Base-by-base conservation (phyloP, 2,888 invertebrate genomes). In the Dusona sp. region DNA sequence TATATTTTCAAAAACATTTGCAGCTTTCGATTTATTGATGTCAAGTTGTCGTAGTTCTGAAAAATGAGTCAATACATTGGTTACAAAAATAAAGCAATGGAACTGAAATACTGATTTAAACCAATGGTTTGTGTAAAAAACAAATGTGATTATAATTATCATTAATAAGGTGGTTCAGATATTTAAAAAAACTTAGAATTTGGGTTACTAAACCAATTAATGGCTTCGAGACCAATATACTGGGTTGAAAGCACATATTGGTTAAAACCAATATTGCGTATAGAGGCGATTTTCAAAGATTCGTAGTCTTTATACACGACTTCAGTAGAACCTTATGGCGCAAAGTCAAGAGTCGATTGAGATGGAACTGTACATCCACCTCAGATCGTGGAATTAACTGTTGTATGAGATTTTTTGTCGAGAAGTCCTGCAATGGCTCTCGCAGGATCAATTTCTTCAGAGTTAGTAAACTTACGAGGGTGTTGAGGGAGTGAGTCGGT, bases 401-500 rank as follows among this genome's bases (percentile, higher is more conserved):
- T 36, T 33, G 72, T 36, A 72, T 45, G 68, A 68, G 57, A 79
- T 79, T 72, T 38, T 45, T 64, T n/a, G 57, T 16, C 45, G 22
- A 33, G 48, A 45, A 64, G 36, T 57, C 29, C 29, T 25, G 67
- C 33, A 36, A 79, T 68, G 57, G 67, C 65, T 67, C 64, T n/a
- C 48, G 19, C 36, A 45, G 72, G 64, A 72, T 64, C 57, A 72
- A 79, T 72, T 79, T 79, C 61, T 70, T 2, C 6, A 42, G 65
- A 25, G 11, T 65, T 73, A 45, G 29, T 36, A 45, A 42, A 70
- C 29, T 73, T 61, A 70, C 65, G 48, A 48, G 51, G 6, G 38
- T 38, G 42, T 38, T 25, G 42, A 57, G 38, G 42, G 16, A 38
- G 29, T 25, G 38, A 61, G 16, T 22, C 13, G 61, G 61, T 61